phyloP scores from a whole-genome alignment of 2,888 invertebrate genomes.

The Clepsis dumicolana region DNA sequence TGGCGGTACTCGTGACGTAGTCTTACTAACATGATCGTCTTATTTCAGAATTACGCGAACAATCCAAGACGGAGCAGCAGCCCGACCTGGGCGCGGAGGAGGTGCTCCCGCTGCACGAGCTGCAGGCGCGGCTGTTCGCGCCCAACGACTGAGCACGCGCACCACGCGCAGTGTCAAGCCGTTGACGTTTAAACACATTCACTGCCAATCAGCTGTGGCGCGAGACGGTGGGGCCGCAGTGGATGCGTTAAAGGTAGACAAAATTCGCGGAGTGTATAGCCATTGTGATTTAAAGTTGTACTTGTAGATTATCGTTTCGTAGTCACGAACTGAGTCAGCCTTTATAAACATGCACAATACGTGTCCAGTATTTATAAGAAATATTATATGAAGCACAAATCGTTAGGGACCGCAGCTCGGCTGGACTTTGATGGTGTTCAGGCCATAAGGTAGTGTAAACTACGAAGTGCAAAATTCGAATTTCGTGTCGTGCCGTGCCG shows the following conservation, averaged over 20 bases:
- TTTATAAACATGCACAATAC: constrained; percentile 35
- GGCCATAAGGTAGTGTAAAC: too few species aligned
- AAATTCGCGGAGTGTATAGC: neutral
- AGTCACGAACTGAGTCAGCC: constrained; percentile 9
- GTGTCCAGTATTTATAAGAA: constrained; percentile 40
- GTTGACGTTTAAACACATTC: too few species aligned
- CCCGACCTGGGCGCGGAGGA: constrained; percentile 75
- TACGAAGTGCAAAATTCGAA: too few species aligned
- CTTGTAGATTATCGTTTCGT: constrained; percentile 1
- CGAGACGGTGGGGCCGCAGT: too few species aligned
- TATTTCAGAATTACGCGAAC: constrained; percentile 71
- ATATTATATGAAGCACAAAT: constrained; percentile 32
- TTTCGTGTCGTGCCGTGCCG: too few species aligned
- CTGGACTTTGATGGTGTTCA: neutral
- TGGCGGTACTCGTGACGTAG: too few species aligned
- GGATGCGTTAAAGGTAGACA: neutral
- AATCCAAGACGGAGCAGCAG: constrained; percentile 75
- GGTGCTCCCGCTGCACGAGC: constrained; percentile 68
- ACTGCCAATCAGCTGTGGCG: neutral
- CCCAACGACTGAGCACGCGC: constrained; percentile 60
- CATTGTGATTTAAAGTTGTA: constrained; percentile 7
- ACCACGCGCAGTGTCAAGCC: neutral
- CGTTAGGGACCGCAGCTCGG: constrained; percentile 1
- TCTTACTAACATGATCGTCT: too few species aligned
- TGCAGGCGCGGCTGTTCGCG: constrained; percentile 66